These are phyloP conservation scores for Tapirus terrestris DNA, from an alignment of 2,113 vertebrate genomes.

Conservation along the genomic window DNA sequence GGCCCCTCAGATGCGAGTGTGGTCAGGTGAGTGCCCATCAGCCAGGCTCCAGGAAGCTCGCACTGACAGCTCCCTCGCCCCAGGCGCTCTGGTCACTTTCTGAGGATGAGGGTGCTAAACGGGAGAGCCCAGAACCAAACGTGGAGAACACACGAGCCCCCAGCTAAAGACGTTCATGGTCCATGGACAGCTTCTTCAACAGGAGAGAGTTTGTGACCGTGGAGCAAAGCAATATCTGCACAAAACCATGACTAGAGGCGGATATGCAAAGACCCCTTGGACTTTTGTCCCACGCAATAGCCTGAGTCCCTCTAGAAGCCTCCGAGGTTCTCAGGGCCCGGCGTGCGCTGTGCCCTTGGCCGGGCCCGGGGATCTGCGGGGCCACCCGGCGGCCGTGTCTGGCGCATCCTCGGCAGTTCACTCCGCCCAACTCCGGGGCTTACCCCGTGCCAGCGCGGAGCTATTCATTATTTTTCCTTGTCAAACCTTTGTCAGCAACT, in stretches of 20 bases:
- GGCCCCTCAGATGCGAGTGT: not conserved
- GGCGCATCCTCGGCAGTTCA: not conserved
- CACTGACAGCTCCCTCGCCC: not conserved
- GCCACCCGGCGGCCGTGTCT: fast-evolving
- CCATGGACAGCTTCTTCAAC: not conserved
- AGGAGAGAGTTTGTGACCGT: slow-evolving; percentile 18
- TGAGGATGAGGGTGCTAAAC: not conserved
- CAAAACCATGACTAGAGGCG: not conserved
- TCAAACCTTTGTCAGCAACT: slow-evolving; percentile 75
- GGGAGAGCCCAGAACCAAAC: slow-evolving; percentile 1
- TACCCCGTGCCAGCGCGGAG: not conserved
- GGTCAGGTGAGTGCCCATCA: not conserved
- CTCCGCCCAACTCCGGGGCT: fast-evolving
- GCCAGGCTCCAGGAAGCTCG: not conserved
- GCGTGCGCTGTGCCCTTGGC: not conserved
- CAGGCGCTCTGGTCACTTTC: not conserved
- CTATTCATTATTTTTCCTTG: slow-evolving; percentile 72
- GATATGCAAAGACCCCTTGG: not conserved
- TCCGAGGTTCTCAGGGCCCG: not conserved
- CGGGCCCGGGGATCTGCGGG: fast-evolving
- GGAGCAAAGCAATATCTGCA: slow-evolving; percentile 40
- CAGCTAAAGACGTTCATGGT: slow-evolving; percentile 31
- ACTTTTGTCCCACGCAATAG: not conserved
- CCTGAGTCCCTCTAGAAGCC: not conserved
- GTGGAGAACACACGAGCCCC: not conserved